Conservation (phyloP, 2,888 invertebrate species). For the Tiliacea citrago region DNA sequence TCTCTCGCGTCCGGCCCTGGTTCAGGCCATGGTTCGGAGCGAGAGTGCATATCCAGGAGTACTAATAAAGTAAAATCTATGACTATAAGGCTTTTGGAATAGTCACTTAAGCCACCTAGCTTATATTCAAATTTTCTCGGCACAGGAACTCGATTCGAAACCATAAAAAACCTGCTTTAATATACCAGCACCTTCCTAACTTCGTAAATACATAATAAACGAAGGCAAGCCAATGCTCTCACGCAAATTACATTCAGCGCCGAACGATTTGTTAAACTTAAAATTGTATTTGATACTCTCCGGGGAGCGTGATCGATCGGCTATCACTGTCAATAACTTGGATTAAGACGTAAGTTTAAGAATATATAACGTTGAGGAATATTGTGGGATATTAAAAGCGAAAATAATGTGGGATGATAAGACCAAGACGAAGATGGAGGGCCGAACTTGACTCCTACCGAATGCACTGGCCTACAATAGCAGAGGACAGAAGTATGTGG, state of each 20-base stretch:
- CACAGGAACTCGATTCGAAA: not conserved
- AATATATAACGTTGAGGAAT: slow-evolving; percentile 30
- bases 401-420: slow-evolving; percentile 2
- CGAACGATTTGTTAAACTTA: slow-evolving; percentile 83
- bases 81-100: not conserved
- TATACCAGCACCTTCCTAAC: slow-evolving; percentile 29
- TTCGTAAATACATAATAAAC: slow-evolving; percentile 63
- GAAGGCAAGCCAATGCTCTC: slow-evolving; percentile 74
- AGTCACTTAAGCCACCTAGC: not conserved
- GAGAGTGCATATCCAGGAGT: too few species aligned
- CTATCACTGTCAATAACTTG: slow-evolving; percentile 78
- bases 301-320: slow-evolving; percentile 79
- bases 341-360: slow-evolving; percentile 51
- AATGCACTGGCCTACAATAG: not conserved
- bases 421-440: not conserved
- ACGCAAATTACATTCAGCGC: slow-evolving; percentile 81
- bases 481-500: not conserved
- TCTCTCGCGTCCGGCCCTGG: too few species aligned
- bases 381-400: slow-evolving; percentile 37
- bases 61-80: not conserved
- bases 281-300: slow-evolving; percentile 73
- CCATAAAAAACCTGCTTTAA: slow-evolving; percentile 39
- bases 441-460: not conserved
- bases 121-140: not conserved
- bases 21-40: too few species aligned